Conservation (phyloP, 2,113 vertebrate genomes). For the Tetrao urogallus region DNA sequence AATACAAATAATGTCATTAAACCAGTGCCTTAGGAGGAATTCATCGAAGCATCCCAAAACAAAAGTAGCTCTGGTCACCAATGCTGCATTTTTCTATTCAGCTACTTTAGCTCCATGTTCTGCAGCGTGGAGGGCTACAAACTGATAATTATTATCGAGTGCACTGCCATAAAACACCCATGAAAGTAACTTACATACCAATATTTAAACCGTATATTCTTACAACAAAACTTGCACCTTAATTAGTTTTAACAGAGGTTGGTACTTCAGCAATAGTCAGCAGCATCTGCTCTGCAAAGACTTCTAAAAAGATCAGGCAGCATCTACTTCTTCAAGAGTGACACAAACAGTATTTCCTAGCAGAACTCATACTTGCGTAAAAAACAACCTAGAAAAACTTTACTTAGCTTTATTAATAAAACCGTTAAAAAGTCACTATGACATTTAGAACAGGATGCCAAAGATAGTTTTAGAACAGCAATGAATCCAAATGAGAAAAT, state of each 20-base stretch:
- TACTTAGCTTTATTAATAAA: constrained; percentile 50
- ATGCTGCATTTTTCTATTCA: neutral
- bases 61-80: neutral
- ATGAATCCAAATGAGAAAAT: neutral
- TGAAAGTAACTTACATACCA: neutral
- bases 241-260: neutral
- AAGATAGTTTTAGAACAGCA: neutral
- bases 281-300: neutral
- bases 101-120: neutral
- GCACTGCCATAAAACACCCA: neutral
- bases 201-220: neutral
- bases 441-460: neutral
- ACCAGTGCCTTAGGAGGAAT: neutral
- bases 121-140: neutral
- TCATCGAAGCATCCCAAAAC: neutral
- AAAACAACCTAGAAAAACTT: neutral
- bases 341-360: neutral
- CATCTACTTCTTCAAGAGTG: neutral
- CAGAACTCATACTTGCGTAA: neutral
- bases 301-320: neutral
- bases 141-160: neutral
- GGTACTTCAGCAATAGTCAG: neutral
- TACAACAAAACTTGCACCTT: neutral
- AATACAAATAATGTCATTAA: neutral
- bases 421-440: neutral